These are phyloP conservation scores for Xenus cinereus DNA, from an alignment of 2,113 vertebrate genomes.

Conservation along the genomic window DNA sequence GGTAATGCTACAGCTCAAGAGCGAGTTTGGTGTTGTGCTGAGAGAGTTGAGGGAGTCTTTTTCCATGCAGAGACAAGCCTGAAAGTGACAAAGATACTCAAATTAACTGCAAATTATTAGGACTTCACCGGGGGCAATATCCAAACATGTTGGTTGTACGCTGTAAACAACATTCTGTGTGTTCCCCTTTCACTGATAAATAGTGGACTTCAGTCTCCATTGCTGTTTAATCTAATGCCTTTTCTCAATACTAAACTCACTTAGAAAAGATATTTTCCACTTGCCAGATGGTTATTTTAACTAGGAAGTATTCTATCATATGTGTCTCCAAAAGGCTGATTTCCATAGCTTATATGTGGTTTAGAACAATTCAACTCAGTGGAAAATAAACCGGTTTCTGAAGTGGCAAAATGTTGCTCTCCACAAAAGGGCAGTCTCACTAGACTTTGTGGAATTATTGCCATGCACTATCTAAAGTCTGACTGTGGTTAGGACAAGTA, in stretches of 20 bases:
- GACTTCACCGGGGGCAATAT: neutral
- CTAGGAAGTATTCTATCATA: neutral
- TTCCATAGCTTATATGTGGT: neutral
- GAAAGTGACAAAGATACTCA: neutral
- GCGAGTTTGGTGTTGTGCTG: neutral
- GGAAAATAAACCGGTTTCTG: neutral
- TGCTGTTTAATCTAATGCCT: neutral
- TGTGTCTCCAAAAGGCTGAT: neutral
- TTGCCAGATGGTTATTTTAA: neutral
- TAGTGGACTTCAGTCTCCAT: neutral
- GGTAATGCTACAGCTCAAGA: neutral
- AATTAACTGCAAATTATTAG: neutral
- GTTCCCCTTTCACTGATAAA: neutral
- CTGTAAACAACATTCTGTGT: neutral
- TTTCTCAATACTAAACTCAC: neutral
- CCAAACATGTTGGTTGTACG: neutral
- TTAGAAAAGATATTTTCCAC: neutral
- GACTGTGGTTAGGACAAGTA: neutral
- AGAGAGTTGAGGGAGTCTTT: neutral
- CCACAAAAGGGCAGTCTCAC: neutral
- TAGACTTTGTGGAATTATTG: neutral
- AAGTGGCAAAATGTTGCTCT: neutral
- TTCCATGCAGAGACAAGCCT: neutral
- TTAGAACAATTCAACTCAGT: neutral
- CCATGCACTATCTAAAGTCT: neutral